Base-by-base conservation (phyloP, 2,797 vertebrate genomes). In the Acanthopagrus latus region DNA sequence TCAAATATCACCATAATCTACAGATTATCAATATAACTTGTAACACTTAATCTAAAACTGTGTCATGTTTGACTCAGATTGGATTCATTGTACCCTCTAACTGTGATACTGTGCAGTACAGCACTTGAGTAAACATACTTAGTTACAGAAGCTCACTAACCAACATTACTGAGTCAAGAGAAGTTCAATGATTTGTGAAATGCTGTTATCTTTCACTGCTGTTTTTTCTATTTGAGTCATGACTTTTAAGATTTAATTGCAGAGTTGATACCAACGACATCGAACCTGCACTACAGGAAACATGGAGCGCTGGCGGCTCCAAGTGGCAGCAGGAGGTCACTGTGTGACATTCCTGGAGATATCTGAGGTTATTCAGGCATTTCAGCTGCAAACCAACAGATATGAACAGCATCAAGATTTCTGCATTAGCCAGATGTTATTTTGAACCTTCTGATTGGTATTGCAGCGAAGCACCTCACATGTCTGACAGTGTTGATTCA, bases 251-350 rank as follows among this genome's bases (percentile, higher is more conserved):
- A 47, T 20, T 55, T 11, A 3, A 13, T 18, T 8, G 3, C 16
- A 7, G 38, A 55, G 7, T 25, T 17, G 3, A 43, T 4, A 8
- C 58, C 47, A 4, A 17, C 0, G 18, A 3, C 1, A 4, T 38
- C 7, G 12, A n/a, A 38, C 70, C 29, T 18, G 64, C 66, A 2
- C 56, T 17, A 27, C 0, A 3, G 13, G 21, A 56, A 58, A 1
- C 4, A 5, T 60, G 63, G 43, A 41, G 5, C 72, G 25, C 25
- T 60, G 56, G 73, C 8, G 47, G 1, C 86, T 58, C 78, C 78
- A 4, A 29, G 83, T 80, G 86, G 78, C 70, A 12, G 11, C 27
- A 27, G 25, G 44, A 38, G 5, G 62, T 27, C 76, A 58, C 23
- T 60, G 54, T 3, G 4, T 25, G 6, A 27, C 0, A 27, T 21